These are phyloP conservation scores for Todiramphus chloris DNA, from an alignment of 2,113 vertebrate genomes.

Conservation along the genomic window DNA sequence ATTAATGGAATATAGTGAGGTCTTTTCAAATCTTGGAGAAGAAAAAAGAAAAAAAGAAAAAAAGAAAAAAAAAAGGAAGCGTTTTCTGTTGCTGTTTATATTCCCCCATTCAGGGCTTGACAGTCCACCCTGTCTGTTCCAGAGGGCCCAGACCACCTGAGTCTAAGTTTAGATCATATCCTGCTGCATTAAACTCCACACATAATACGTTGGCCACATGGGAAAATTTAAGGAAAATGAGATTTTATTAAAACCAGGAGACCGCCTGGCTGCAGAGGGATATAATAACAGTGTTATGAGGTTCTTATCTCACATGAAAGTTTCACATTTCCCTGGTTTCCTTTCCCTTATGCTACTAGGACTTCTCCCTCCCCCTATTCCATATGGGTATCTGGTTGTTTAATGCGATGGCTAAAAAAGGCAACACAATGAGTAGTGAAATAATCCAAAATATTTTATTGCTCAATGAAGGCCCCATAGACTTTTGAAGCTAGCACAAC, in stretches of 20 bases:
- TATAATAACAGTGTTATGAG: slow-evolving; percentile 59
- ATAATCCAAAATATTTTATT: neutral
- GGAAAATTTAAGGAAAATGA: slow-evolving; percentile 77
- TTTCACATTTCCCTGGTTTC: slow-evolving; percentile 63
- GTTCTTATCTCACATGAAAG: slow-evolving; percentile 72
- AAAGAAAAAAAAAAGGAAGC: neutral
- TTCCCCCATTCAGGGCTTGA: neutral
- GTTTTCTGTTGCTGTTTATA: neutral
- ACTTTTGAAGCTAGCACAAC: neutral
- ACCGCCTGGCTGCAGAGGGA: slow-evolving; percentile 58
- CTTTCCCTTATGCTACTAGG: slow-evolving; percentile 29
- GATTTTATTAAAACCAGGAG: slow-evolving; percentile 80
- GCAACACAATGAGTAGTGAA: slow-evolving; percentile 17
- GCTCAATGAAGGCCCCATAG: neutral
- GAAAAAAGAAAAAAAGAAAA: neutral
- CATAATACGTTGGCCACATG: slow-evolving; percentile 67
- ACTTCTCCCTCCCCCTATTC: neutral
- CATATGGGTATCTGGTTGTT: slow-evolving; percentile 25
- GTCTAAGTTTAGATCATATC: slow-evolving; percentile 75
- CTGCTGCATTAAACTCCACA: slow-evolving; percentile 71
- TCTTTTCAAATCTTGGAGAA: slow-evolving; percentile 25
- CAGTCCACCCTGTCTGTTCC: slow-evolving; percentile 47
- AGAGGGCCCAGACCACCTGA: slow-evolving; percentile 64
- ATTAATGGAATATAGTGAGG: neutral
- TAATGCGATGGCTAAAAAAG: slow-evolving; percentile 34